Evolutionary conservation across 64 coral and sea anemone genomes (phyloP).

Genomic region (Pocillopora verrucosa): DNA sequence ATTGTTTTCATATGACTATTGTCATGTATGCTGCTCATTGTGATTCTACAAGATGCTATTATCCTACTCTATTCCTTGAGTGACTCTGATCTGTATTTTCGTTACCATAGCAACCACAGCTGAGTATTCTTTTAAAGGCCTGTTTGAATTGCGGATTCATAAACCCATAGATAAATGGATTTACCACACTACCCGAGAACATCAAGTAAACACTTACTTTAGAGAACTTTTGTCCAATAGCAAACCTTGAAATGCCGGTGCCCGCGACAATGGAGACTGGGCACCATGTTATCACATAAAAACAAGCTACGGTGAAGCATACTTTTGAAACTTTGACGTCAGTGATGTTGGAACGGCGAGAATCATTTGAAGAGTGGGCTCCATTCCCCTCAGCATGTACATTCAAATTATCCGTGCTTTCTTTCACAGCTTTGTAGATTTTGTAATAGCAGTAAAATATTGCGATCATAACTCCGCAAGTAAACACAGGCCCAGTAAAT

Average conservation of each 20-base stretch:
- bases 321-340: conserved; percentile 39
- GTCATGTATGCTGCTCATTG: too few species aligned
- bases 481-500: background rate
- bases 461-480: conserved; percentile 10
- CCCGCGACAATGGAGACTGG: conserved; percentile 24
- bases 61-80: background rate
- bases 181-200: conserved; percentile 54
- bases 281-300: conserved; percentile 36
- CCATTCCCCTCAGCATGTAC: background rate
- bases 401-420: conserved; percentile 13
- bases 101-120: background rate
- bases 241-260: background rate
- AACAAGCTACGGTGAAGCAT: conserved; percentile 54
- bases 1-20: too few species aligned
- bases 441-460: conserved; percentile 53
- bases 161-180: conserved; percentile 61
- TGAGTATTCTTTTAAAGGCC: conserved; percentile 43
- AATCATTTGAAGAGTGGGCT: background rate
- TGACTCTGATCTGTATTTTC: background rate
- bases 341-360: background rate
- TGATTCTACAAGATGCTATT: too few species aligned
- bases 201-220: conserved; percentile 31
- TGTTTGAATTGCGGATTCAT: conserved; percentile 61
- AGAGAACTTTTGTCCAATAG: background rate
- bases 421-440: conserved; percentile 48